Conservation (phyloP, 2,113 vertebrate genomes). For the Halcyon senegalensis region DNA sequence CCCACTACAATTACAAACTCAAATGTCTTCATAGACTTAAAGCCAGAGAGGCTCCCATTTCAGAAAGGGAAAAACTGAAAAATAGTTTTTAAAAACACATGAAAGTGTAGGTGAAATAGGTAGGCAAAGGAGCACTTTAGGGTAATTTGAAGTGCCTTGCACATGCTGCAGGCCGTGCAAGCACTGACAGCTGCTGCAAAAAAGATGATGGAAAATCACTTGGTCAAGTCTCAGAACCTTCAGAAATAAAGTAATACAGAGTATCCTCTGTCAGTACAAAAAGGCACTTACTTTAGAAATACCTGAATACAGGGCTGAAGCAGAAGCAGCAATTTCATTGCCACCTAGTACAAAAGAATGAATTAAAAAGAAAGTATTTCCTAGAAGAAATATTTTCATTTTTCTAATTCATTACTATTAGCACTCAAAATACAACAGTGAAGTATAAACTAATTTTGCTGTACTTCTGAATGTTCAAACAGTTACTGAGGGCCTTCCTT, state of each 20-base stretch:
- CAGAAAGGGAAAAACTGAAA: not conserved
- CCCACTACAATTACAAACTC: accelerated
- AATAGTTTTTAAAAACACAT: not conserved
- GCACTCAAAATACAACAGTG: not conserved
- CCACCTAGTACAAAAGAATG: constrained; percentile 56
- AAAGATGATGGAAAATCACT: not conserved
- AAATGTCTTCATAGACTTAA: not conserved
- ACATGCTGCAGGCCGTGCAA: not conserved
- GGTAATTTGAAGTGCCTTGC: not conserved
- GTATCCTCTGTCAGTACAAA: not conserved
- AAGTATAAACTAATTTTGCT: not conserved
- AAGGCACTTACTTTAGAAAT: constrained; percentile 75
- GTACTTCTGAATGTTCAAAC: not conserved
- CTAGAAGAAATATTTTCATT: not conserved
- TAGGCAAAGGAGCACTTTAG: not conserved
- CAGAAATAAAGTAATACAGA: not conserved
- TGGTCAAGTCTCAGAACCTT: not conserved
- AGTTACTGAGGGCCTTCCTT: not conserved
- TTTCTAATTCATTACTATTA: not conserved
- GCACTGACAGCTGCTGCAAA: not conserved
- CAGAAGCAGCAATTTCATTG: constrained; percentile 22
- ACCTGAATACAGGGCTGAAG: constrained; percentile 30
- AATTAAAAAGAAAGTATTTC: not conserved
- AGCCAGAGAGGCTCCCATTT: not conserved
- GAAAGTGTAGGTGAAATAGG: not conserved